Base-by-base conservation (phyloP, 2,797 vertebrate species). In the Tragelaphus eurycerus region DNA sequence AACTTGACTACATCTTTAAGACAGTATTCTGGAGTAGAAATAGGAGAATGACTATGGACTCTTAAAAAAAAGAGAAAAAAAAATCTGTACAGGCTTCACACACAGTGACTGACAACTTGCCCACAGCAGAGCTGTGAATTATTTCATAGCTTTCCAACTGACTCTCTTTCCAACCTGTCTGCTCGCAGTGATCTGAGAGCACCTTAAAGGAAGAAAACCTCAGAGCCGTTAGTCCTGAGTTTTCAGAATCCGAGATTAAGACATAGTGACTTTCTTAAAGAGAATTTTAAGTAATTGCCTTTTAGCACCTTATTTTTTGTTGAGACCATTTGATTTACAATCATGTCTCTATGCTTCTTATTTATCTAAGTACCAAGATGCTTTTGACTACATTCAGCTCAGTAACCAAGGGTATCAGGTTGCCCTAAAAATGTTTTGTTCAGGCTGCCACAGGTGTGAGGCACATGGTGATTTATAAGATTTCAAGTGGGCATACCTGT, bases 101-200 rank as follows among this genome's bases (percentile, higher is more conserved):
- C 71, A 3, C 8, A 2, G 59, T 94, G 96, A 96, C 16, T 93
- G 97, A 91, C 96, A 96, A 7, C 62, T 90, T 85, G 83, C 95
- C 95, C 96, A 21, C 92, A 60, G 95, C 97, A 64, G 86, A 90
- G 17, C 64, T 93, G 86, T 94, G 96, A 85, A 94, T 88, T 55
- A 81, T 95, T 95, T 84, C 52, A 38, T 50, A 64, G 25, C n/a
- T 81, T 71, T 93, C 54, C 92, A 81, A 52, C 87, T 71, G 95
- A 64, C 81, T 93, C 4, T 27, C 86, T 83, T 48, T 90, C 88
- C 71, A 25, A 13, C 54, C 84, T 71, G 38, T 50, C 89, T 86
- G 93, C 74, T 85, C 89, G 25, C 23, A 10, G 10, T 10, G 67
- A 89, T 83, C 48, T 85, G n/a, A 94, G 50, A 95, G 55, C 31